Conservation (phyloP, 2,888 invertebrate genomes). For the Operophtera brumata region DNA sequence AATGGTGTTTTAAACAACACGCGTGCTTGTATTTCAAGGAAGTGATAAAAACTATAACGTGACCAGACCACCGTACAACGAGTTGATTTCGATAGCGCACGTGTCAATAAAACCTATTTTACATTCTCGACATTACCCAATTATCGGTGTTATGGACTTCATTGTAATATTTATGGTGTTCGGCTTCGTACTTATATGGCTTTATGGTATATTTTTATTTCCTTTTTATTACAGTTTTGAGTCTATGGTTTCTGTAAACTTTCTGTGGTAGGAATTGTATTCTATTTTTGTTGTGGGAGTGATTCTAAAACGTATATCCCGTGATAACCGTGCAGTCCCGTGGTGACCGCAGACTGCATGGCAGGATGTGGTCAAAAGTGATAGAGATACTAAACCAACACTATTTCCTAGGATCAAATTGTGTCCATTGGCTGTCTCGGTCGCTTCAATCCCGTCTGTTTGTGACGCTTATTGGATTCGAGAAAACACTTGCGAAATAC, state of each 20-base stretch:
- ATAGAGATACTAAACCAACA: conserved; percentile 36
- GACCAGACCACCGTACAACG: conserved; percentile 10
- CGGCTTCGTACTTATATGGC: conserved; percentile 30
- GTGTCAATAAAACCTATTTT: conserved; percentile 21
- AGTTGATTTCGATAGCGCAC: conserved; percentile 17
- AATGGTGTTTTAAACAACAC: conserved; percentile 7
- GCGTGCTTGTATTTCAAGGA: conserved; percentile 12
- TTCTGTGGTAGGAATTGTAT: conserved; percentile 1
- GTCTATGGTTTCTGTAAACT: conserved; percentile 13
- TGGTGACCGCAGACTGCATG: conserved; percentile 41
- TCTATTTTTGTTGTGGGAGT: conserved; percentile 15
- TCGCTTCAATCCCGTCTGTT: conserved; percentile 15
- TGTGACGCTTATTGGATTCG: conserved; percentile 23
- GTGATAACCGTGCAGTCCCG: conserved; percentile 32
- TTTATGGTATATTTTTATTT: conserved; percentile 35
- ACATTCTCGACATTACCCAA: conserved; percentile 20
- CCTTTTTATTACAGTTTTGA: conserved; percentile 32
- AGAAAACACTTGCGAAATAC: conserved; percentile 22
- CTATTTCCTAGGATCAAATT: conserved; percentile 38
- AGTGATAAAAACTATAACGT: conserved; percentile 18
- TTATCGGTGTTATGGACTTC: conserved; percentile 26
- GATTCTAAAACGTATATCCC: conserved; percentile 31
- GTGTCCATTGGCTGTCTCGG: conserved; percentile 25
- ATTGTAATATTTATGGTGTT: conserved; percentile 31
- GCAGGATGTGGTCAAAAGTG: conserved; percentile 51